Evolutionary conservation across 2,113 vertebrate species (phyloP).

Genomic region (Lathamus discolor): DNA sequence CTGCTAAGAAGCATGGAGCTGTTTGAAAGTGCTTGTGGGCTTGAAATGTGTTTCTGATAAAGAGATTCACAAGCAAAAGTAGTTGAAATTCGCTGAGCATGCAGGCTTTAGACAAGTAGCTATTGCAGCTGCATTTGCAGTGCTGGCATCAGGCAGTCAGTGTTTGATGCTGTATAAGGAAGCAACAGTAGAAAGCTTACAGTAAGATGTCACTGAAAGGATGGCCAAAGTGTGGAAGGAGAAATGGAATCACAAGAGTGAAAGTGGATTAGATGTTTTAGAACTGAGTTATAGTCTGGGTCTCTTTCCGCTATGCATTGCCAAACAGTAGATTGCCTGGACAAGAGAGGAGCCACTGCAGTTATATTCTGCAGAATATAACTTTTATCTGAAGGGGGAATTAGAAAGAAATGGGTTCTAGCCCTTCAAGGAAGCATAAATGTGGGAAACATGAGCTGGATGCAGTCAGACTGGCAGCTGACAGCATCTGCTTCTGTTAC

Average conservation of each 20-base stretch:
- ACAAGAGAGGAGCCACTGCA: neutral
- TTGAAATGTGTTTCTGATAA: neutral
- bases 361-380: neutral
- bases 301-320: neutral
- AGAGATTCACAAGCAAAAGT: neutral
- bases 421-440: neutral
- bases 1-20: neutral
- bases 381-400: neutral
- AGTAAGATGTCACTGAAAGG: neutral
- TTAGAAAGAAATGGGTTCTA: neutral
- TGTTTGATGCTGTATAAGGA: neutral
- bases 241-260: neutral
- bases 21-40: neutral
- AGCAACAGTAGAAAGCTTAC: neutral
- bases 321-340: neutral
- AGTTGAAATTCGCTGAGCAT: neutral
- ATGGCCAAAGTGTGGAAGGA: neutral
- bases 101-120: neutral
- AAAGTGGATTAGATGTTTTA: neutral
- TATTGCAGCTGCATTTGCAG: neutral
- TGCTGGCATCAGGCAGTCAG: accelerated
- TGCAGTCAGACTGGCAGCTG: neutral
- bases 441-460: neutral
- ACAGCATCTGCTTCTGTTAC: neutral
- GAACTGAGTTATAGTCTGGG: neutral